Conservation (phyloP, 2,797 vertebrate species). For the Crocidura indochinensis region DNA sequence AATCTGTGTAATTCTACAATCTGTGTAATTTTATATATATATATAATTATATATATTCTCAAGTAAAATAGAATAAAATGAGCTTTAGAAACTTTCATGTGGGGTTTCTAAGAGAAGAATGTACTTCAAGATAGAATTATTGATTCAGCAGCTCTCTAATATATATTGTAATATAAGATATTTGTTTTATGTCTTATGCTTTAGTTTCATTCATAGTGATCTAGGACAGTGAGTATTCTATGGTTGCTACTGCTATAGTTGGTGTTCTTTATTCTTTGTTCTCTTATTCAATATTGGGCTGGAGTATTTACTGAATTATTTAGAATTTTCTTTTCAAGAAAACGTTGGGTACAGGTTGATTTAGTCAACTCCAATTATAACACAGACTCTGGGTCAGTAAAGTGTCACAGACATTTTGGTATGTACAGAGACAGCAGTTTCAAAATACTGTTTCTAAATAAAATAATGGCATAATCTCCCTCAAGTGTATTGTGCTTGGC, state of each 20-base stretch:
- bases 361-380: constrained; percentile 36
- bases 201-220: no score
- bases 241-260: neutral
- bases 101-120: neutral
- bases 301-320: constrained; percentile 26
- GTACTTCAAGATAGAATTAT: neutral
- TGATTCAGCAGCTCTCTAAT: neutral
- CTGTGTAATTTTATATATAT: neutral
- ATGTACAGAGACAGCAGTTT: neutral
- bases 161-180: neutral
- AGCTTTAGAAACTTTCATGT: neutral
- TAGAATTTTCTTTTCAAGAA: constrained; percentile 50
- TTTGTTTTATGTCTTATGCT: neutral
- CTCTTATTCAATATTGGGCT: neutral
- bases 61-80: constrained; percentile 17
- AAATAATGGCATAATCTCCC: constrained; percentile 19
- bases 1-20: constrained; percentile 6
- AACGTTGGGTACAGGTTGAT: constrained; percentile 25
- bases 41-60: neutral
- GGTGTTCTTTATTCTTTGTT: constrained; percentile 8
- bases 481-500: neutral
- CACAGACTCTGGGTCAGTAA: constrained; percentile 4
- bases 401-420: neutral
- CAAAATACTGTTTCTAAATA: neutral
- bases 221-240: neutral